These are phyloP conservation scores for Anomalospiza imberbis DNA, from an alignment of 2,797 vertebrate species.

Conservation along the genomic window DNA sequence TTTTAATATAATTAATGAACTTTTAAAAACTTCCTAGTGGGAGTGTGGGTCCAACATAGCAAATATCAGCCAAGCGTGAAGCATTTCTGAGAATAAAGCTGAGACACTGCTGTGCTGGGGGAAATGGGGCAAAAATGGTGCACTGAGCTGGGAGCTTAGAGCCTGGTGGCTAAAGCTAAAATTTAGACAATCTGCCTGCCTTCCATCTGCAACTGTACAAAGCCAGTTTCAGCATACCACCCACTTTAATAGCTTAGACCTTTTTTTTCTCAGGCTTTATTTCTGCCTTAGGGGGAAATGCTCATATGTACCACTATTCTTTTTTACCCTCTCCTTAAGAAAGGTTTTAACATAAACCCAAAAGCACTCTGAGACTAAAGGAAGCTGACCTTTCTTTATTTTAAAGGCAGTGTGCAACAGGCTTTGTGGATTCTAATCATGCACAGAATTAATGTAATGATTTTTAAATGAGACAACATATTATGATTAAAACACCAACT, in stretches of 20 bases:
- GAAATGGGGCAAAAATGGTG: neutral
- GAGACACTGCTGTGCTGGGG: accelerated
- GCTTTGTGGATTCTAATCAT: neutral
- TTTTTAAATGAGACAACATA: constrained; percentile 23
- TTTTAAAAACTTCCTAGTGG: neutral
- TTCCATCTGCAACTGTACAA: neutral
- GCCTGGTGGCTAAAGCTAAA: neutral
- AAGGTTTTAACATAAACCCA: neutral
- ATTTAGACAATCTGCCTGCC: neutral
- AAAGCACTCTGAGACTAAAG: neutral
- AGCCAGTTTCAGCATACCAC: neutral
- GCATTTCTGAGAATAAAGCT: neutral
- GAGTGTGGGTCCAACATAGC: accelerated
- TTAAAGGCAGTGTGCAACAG: neutral
- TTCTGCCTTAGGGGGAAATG: neutral
- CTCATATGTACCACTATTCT: accelerated
- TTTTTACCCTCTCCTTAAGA: neutral
- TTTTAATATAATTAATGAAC: neutral
- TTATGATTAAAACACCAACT: constrained; percentile 19
- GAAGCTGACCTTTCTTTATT: neutral
- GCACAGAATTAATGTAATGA: neutral
- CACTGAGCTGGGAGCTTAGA: neutral
- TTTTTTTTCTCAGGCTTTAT: neutral
- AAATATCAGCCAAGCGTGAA: neutral
- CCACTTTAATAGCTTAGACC: neutral